Percentiles rank a stretch among this genome's conserved stretches.
Evolutionary conservation across 2,113 vertebrate genomes (phyloP).

Genomic region (Pterocles orientalis): DNA sequence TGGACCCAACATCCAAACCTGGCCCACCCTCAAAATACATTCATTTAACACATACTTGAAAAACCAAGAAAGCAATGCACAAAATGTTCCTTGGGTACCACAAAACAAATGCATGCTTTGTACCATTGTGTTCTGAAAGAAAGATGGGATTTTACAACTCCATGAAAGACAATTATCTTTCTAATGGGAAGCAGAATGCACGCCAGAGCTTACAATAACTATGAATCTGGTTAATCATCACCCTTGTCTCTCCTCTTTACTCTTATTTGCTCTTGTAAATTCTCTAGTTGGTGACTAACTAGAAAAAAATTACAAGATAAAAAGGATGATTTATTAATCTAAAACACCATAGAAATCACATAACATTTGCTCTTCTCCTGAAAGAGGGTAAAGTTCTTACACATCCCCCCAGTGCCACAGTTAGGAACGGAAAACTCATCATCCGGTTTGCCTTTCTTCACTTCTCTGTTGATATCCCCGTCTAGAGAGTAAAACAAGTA

Average conservation of each 20-base stretch:
- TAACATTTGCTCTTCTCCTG: not conserved
- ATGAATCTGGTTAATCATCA: constrained; percentile 55
- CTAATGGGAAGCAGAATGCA: constrained; percentile 8
- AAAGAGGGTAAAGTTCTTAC: not conserved
- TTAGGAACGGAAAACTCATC: not conserved
- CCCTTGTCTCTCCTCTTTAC: not conserved
- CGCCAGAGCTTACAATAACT: constrained; percentile 13
- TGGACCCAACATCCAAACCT: too few relatives aligned
- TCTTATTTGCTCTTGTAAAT: constrained; percentile 27
- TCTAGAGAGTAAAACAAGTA: not conserved
- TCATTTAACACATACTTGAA: not conserved
- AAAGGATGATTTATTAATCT: constrained; percentile 65
- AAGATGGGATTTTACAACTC: not conserved
- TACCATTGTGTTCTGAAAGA: not conserved
- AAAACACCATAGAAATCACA: not conserved
- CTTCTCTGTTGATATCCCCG: not conserved
- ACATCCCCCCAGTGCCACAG: not conserved
- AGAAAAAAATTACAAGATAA: constrained; percentile 25
- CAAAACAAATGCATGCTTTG: not conserved
- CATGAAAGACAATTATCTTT: constrained; percentile 9
- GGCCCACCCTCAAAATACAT: not conserved
- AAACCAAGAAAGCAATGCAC: not conserved
- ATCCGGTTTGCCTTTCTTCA: not conserved
- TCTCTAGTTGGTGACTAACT: constrained; percentile 19
- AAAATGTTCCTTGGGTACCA: not conserved